Evolutionary conservation across 2,113 vertebrate species (phyloP).

Genomic region (Tapirus terrestris): DNA sequence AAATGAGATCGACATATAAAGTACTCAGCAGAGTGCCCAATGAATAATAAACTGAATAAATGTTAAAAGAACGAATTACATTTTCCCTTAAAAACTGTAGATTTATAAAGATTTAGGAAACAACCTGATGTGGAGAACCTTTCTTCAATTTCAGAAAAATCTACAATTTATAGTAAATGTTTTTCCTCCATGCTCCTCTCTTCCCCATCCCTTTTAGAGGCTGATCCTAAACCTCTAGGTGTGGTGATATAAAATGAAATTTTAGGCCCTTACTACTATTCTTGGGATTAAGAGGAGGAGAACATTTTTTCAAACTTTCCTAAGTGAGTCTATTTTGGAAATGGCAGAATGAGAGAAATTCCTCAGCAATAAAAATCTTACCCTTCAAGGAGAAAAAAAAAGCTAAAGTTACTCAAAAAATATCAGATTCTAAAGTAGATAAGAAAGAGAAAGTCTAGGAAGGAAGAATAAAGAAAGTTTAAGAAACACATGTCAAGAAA

Average conservation of each 20-base stretch:
- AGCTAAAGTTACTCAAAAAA: constrained; percentile 1
- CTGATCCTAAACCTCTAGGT: not conserved
- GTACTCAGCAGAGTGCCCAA: not conserved
- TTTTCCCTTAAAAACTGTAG: not conserved
- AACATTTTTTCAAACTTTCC: not conserved
- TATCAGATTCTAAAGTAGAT: not conserved
- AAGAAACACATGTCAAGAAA: not conserved
- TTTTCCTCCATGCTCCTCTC: not conserved
- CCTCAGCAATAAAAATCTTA: not conserved
- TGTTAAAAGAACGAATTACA: not conserved
- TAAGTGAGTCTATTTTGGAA: constrained; percentile 33
- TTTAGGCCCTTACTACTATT: not conserved
- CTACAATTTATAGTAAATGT: not conserved
- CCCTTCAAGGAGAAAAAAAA: not conserved
- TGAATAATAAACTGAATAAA: not conserved
- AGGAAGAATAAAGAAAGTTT: not conserved
- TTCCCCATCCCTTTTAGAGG: not conserved
- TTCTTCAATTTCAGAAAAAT: constrained; percentile 17
- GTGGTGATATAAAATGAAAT: not conserved
- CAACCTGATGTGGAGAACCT: not conserved
- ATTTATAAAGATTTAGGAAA: not conserved
- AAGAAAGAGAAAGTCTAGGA: not conserved
- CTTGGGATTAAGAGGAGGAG: not conserved
- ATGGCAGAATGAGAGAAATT: constrained; percentile 36
- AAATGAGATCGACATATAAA: not conserved